A percentile compares a stretch with the other conserved stretches of the same genome.
Evolutionary conservation across 2,797 vertebrate species (phyloP).

Genomic region (Zenarchopterus dispar): DNA sequence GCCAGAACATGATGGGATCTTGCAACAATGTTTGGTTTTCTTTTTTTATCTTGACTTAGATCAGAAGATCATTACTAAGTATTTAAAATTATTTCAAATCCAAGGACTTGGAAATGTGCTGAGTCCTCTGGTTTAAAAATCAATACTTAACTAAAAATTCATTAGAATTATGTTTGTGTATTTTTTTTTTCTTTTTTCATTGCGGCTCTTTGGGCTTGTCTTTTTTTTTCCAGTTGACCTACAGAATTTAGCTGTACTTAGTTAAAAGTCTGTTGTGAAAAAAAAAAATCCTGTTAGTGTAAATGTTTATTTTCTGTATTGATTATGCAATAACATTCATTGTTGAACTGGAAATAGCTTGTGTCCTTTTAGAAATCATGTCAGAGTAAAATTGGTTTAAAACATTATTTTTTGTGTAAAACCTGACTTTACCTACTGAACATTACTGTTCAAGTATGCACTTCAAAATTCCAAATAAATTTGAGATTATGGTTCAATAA

Average conservation of each 20-base stretch:
- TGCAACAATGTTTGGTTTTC: constrained; percentile 5
- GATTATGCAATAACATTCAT: constrained; percentile 60
- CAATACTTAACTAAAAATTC: constrained; percentile 21
- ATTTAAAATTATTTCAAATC: constrained; percentile 22
- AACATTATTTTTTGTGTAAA: constrained; percentile 51
- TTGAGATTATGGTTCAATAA: constrained; percentile 35
- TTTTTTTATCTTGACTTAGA: background rate
- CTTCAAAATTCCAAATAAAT: constrained; percentile 73
- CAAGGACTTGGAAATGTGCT: constrained; percentile 31
- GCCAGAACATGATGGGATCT: constrained; percentile 12
- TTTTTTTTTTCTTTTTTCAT: constrained; percentile 28
- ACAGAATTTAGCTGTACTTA: constrained; percentile 45
- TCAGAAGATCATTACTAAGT: background rate
- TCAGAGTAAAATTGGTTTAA: constrained; percentile 38
- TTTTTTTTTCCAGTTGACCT: constrained; percentile 43
- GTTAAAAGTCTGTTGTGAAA: constrained; percentile 41
- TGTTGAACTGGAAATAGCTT: constrained; percentile 34
- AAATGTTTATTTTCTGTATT: constrained; percentile 64
- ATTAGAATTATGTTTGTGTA: constrained; percentile 44
- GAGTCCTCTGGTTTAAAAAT: constrained; percentile 52
- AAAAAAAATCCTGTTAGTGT: constrained; percentile 48
- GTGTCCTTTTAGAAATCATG: constrained; percentile 47
- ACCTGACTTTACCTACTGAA: constrained; percentile 50
- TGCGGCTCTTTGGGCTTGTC: constrained; percentile 38
- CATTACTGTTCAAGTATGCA: constrained; percentile 65